Evolutionary conservation across 2,888 invertebrate genomes (phyloP), one percentile per base, ranked within the genome.

Genomic region (Netelia virgata): DNA sequence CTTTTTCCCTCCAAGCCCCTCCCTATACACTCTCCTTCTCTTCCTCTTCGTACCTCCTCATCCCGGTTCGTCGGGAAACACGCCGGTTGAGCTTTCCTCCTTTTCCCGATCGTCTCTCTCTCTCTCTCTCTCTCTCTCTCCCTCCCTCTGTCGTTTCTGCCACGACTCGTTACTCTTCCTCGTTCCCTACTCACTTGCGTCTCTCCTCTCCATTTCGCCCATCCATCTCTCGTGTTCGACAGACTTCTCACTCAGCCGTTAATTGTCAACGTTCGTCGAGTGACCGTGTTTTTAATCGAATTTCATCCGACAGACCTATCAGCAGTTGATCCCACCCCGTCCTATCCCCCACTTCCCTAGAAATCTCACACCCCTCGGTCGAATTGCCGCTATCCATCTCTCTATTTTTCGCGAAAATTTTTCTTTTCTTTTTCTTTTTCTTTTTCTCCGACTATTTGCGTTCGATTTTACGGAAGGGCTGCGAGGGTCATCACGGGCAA

Each of bases 231-330:
- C 84, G 28, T 16, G 18, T 68, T 81, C 74, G 74, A 81, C 77
- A 53, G 80, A 83, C 79, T 74, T 63, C 85, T 69, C 81, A 74
- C 81, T 69, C 79, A 20, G 73, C 74, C 84, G 87, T 87, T 89
- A 88, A 90, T 90, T 89, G 86, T 83, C 83, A 85, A 81, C 88
- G 75, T 87, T 88, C 87, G 75, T 81, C 85, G 76, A 85, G 70
- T 84, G 83, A 86, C 84, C 87, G 84, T 85, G 81, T 86, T 89
- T 90, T 89, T 88, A 88, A 89, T 90, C 88, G 87, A 88, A 88
- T 89, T 82, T 88, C 55, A 43, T 57, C 63, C 80, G 77, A 85
- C 82, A 72, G 80, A 64, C 69, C 72, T 77, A 74, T 66, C 82
- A 55, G 55, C 73, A 53, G 59, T 68, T 47, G 47, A 61, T 50